Percentiles rank a stretch among this genome's conserved stretches.
Evolutionary conservation across 2,888 invertebrate species (phyloP).

Genomic region (Hemicrepidius hirtus): DNA sequence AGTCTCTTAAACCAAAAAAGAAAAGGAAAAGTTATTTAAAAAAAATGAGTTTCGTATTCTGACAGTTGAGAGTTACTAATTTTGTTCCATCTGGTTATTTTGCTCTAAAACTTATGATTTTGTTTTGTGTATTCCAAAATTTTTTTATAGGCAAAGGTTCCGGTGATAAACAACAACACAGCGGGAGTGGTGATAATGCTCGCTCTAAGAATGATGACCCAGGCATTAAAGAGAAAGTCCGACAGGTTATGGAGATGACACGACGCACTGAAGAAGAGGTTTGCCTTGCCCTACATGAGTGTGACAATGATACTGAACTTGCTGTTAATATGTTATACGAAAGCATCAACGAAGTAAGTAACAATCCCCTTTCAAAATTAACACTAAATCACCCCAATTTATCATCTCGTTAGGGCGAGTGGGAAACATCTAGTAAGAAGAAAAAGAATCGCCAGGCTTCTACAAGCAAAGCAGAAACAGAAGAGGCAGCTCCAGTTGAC

Average conservation of each 20-base stretch:
- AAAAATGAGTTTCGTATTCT: background rate
- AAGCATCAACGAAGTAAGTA: constrained; percentile 73
- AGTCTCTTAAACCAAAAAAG: too few species aligned
- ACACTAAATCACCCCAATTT: too few species aligned
- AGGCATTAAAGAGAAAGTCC: constrained; percentile 80
- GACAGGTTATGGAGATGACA: constrained; percentile 92
- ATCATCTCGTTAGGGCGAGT: constrained; percentile 80
- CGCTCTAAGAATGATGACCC: constrained; percentile 75
- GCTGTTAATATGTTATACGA: constrained; percentile 89
- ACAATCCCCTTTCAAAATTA: background rate
- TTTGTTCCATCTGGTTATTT: too few species aligned
- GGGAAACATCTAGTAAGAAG: constrained; percentile 90
- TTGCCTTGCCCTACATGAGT: constrained; percentile 93
- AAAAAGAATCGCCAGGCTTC: constrained; percentile 84
- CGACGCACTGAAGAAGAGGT: constrained; percentile 93
- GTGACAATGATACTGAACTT: constrained; percentile 89
- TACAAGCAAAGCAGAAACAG: constrained; percentile 68
- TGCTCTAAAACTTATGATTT: too few species aligned
- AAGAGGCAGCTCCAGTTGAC: constrained; percentile 64
- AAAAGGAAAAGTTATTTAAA: too few species aligned
- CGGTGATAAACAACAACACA: constrained; percentile 65
- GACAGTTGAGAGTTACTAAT: too few species aligned
- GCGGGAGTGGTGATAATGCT: constrained; percentile 63
- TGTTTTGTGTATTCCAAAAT: too few species aligned
- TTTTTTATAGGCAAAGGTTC: constrained; percentile 65